Evolutionary conservation across 1,140 invertebrate species (phyloP), one percentile per base, ranked within the genome.

Genomic region (Neocloeon triangulifer): DNA sequence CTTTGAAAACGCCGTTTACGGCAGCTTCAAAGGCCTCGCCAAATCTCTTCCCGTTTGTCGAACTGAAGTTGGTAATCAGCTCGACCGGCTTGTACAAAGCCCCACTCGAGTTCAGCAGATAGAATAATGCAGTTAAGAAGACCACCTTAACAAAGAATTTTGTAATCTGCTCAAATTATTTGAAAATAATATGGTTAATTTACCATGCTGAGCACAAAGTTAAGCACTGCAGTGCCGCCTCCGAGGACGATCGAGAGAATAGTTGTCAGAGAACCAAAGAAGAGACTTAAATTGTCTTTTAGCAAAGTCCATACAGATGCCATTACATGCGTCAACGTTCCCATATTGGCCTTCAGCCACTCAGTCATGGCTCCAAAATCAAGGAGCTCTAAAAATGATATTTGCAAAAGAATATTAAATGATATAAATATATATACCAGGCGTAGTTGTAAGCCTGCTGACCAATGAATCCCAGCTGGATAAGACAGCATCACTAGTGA

Each of bases 101-200:
- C 39, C 69, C 70, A 52, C 86, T 94, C 2, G 75, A 79, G 38
- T 75, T 82, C 25, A 98, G 58, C 20, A 98, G 58, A 51, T 97
- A 97, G 52, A 95, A 98, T 4, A 97, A 55, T 0, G 88, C 85
- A 2, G 91, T 94, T 42, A 96, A 71, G 57, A 97, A 97, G 1
- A 96, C 79, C 37, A 94, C 69, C 85, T 92, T 10, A 57, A 56
- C 19, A 37, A 29, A 38, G 8, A 12, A 23, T 8, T 23, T 10
- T 28, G 29, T 20, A 19, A 30, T 10, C 15, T 30, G 10, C 6
- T 5, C 16, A 19, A 10, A 30, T 19, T 5, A 19, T n/a, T 30
- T 5, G n/a, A 30, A n/a, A n/a, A n/a, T n/a, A n/a, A n/a, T n/a
- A n/a, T 12, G 12, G 12, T 17, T 10, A 14, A 61, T 61, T 65